Evolutionary conservation across 2,113 vertebrate genomes (phyloP).

Genomic region (Nyctereutes procyonoides): DNA sequence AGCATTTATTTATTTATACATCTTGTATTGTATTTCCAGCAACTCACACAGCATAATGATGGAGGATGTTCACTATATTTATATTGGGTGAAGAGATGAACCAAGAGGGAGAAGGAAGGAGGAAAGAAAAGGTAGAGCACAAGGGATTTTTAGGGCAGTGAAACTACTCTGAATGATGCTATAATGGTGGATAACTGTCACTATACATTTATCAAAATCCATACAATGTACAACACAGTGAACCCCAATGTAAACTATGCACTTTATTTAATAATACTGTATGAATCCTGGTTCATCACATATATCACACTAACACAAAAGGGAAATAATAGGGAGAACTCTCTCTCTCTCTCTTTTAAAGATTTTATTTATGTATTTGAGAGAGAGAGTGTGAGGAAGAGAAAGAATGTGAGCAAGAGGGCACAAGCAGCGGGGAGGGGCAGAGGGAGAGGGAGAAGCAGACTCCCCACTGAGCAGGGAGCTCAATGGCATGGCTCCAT

Average conservation of each 20-base stretch:
- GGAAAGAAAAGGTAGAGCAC: not conserved
- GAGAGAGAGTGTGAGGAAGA: not conserved
- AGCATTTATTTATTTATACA: not conserved
- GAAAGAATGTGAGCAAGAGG: not conserved
- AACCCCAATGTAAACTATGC: not conserved
- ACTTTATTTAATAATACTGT: not conserved
- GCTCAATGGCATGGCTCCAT: too few relatives aligned
- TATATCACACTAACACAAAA: not conserved
- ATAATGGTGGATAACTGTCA: not conserved
- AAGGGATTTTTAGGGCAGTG: not conserved
- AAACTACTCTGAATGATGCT: not conserved
- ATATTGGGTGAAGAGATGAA: not conserved
- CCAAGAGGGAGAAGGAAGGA: not conserved
- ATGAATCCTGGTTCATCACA: not conserved
- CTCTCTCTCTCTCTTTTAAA: not conserved
- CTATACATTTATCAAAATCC: not conserved
- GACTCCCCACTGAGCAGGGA: not conserved
- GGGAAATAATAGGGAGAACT: not conserved
- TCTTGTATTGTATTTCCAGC: not conserved
- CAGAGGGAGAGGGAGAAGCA: not conserved
- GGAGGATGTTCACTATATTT: not conserved
- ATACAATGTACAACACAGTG: not conserved
- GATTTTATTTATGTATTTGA: not conserved
- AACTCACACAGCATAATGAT: not conserved
- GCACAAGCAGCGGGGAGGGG: not conserved